Percentiles rank a stretch among this genome's conserved stretches.
Evolutionary conservation across 2,888 invertebrate genomes (phyloP).

Genomic region (Harmothoe impar): DNA sequence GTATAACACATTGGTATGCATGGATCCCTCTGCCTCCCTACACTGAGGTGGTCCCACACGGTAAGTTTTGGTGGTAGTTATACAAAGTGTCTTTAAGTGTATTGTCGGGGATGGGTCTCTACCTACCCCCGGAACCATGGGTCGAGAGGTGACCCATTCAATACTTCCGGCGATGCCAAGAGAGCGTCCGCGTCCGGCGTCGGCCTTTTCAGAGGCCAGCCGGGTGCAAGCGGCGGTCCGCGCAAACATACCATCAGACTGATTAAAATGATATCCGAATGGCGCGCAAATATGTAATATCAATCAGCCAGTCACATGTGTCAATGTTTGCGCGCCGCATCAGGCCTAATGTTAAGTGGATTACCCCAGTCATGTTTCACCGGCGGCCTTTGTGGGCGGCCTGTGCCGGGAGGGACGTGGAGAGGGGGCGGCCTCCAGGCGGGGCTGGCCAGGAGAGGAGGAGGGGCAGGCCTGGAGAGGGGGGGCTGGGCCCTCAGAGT

Average conservation of each 20-base stretch:
- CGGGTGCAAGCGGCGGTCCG: slow-evolving; percentile 23
- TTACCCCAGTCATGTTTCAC: slow-evolving; percentile 56
- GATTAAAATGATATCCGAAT: slow-evolving; percentile 64
- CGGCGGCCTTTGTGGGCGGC: slow-evolving; percentile 42
- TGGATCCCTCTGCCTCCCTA: too few species aligned
- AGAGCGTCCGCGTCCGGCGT: neutral
- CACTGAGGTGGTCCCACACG: too few species aligned
- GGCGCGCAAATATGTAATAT: slow-evolving; percentile 63
- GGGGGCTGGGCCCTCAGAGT: slow-evolving; percentile 14
- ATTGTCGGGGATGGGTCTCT: too few species aligned
- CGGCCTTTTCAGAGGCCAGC: neutral
- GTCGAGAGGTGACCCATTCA: too few species aligned
- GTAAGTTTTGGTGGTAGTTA: too few species aligned
- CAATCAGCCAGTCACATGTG: slow-evolving; percentile 58
- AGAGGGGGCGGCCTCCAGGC: neutral
- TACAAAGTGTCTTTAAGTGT: too few species aligned
- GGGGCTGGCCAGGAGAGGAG: neutral
- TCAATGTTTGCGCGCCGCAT: slow-evolving; percentile 61
- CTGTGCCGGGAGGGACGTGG: neutral
- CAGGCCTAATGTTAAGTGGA: slow-evolving; percentile 63
- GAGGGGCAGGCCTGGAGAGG: neutral
- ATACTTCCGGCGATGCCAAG: neutral
- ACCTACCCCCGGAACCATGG: too few species aligned
- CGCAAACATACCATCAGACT: slow-evolving; percentile 46
- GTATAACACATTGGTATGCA: too few species aligned